A percentile compares a stretch with the other conserved stretches of the same genome.
These are phyloP conservation scores for Hylomyscus alleni DNA, from an alignment of 2,797 vertebrate genomes.

Conservation along the genomic window DNA sequence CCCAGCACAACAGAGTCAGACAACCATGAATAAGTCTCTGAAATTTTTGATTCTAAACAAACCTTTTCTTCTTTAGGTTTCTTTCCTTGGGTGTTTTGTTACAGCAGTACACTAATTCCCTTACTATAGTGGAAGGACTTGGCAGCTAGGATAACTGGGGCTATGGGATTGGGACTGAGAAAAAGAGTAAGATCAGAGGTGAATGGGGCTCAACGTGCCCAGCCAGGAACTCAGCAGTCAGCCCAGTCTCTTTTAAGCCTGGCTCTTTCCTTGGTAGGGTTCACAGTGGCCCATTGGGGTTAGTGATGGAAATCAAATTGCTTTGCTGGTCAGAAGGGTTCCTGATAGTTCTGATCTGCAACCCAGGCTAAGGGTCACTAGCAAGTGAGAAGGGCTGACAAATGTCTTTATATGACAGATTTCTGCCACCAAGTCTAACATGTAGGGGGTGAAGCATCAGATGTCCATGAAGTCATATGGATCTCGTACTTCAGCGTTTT, in stretches of 20 bases:
- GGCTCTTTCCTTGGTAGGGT: background rate
- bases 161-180: background rate
- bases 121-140: background rate
- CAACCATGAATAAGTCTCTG: background rate
- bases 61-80: background rate
- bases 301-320: background rate
- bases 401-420: background rate
- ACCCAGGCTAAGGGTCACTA: background rate
- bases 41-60: background rate
- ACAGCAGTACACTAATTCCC: background rate
- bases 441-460: fast-evolving
- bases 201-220: background rate
- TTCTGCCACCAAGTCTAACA: background rate
- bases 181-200: no score
- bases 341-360: background rate
- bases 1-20: background rate
- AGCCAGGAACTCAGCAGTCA: background rate
- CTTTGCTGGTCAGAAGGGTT: background rate
- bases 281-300: no score
- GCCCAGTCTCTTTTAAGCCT: background rate
- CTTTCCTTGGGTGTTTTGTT: background rate
- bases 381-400: background rate
- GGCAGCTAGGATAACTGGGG: background rate
- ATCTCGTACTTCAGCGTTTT: background rate
- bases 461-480: background rate